Conservation (phyloP, 2,888 invertebrate genomes). For the Mechanitis mazaeus region DNA sequence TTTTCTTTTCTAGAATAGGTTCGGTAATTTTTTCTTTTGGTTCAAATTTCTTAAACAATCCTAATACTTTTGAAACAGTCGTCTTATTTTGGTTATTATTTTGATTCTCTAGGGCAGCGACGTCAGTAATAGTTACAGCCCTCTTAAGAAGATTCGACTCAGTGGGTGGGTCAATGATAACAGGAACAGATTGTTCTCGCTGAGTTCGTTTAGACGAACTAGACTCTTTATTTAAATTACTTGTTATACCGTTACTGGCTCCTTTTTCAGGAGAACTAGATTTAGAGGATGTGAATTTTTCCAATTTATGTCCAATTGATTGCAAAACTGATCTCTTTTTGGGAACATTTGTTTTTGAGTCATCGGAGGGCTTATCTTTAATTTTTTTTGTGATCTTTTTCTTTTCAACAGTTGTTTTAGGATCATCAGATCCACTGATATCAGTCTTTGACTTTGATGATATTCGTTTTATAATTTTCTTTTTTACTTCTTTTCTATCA, state of each 20-base stretch:
- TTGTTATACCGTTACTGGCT: conserved; percentile 43
- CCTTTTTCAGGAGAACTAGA: conserved; percentile 70
- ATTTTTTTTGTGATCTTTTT: conserved; percentile 65
- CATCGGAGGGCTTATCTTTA: conserved; percentile 57
- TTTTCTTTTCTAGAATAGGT: conserved; percentile 47
- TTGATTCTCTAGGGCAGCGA: conserved; percentile 66
- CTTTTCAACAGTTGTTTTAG: conserved; percentile 53
- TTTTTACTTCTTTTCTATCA: conserved; percentile 67
- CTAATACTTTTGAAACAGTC: conserved; percentile 85
- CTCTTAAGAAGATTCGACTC: conserved; percentile 82
- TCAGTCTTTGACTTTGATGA: conserved; percentile 69
- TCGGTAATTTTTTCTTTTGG: conserved; percentile 70
- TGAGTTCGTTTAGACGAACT: conserved; percentile 76
- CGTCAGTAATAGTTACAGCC: conserved; percentile 83
- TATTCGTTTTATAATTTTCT: conserved; percentile 67
- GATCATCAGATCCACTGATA: conserved; percentile 49
- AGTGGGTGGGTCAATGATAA: conserved; percentile 69
- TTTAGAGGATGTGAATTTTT: conserved; percentile 79
- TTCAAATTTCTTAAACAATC: conserved; percentile 85
- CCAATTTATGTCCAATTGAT: conserved; percentile 85
- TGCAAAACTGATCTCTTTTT: conserved; percentile 83
- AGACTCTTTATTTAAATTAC: conserved; percentile 46
- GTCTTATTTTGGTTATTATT: conserved; percentile 74
- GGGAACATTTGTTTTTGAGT: conserved; percentile 49
- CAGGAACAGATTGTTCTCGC: conserved; percentile 81